Evolutionary conservation across 2,888 invertebrate species (phyloP).

Genomic region (Tipula lateralis): DNA sequence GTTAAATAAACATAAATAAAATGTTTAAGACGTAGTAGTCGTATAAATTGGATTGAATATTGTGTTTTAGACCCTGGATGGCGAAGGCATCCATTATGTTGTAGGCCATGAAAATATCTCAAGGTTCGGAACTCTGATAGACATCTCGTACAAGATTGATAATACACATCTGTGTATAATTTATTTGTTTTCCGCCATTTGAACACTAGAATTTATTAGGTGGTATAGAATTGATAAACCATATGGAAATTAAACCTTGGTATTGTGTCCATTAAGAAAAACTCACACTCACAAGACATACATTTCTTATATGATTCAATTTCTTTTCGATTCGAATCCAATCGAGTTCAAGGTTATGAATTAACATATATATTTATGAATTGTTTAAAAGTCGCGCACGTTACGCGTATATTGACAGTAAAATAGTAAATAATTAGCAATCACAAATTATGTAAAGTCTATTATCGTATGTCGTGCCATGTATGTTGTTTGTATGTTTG

Average conservation of each 20-base stretch:
- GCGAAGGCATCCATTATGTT: background rate
- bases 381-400: background rate
- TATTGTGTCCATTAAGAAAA: background rate
- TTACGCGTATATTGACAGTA: background rate
- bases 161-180: background rate
- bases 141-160: background rate
- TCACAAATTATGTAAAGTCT: background rate
- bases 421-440: slow-evolving; percentile 9
- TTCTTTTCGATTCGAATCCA: background rate
- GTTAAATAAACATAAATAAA: background rate
- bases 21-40: background rate
- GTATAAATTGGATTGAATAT: background rate
- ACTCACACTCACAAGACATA: too few relatives aligned
- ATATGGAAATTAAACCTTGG: background rate
- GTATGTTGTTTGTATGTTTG: too few relatives aligned
- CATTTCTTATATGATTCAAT: background rate
- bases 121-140: background rate
- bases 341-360: slow-evolving; percentile 5
- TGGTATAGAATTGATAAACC: background rate
- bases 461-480: background rate
- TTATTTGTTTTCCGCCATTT: background rate
- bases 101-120: background rate
- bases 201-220: background rate
- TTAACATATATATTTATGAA: background rate
- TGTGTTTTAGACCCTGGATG: background rate